These are phyloP conservation scores for Pseudomyrmex dendroicus DNA, from an alignment of 1,140 invertebrate genomes.

Conservation along the genomic window DNA sequence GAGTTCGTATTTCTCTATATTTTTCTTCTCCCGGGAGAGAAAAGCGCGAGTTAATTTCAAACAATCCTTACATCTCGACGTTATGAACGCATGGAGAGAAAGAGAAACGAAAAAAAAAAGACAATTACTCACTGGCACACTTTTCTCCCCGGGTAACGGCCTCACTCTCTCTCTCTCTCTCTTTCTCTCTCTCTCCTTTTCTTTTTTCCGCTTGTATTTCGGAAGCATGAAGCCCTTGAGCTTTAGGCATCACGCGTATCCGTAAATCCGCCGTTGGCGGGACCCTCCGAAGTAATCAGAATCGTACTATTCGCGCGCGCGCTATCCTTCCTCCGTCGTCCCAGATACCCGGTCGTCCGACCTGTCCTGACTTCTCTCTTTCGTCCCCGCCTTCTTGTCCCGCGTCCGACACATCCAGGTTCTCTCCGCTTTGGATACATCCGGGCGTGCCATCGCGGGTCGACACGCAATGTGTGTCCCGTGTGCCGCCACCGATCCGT, in stretches of 20 bases:
- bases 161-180: not conserved
- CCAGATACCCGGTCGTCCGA: not conserved
- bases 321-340: slow-evolving; percentile 1
- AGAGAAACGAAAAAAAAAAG: not conserved
- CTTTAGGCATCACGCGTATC: slow-evolving; percentile 3
- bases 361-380: not conserved
- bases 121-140: slow-evolving; percentile 42
- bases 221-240: slow-evolving; percentile 26
- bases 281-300: slow-evolving; percentile 55
- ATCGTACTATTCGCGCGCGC: slow-evolving; percentile 31
- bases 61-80: slow-evolving; percentile 9
- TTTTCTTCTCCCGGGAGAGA: not conserved
- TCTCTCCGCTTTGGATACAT: not conserved
- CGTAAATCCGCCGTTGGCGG: slow-evolving; percentile 29
- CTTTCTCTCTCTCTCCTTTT: not conserved
- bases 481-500: not conserved
- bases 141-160: not conserved
- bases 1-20: not conserved
- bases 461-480: slow-evolving; percentile 5
- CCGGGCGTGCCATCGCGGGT: slow-evolving; percentile 7
- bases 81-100: not conserved
- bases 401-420: slow-evolving; percentile 14
- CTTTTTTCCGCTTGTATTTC: slow-evolving; percentile 19
- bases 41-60: slow-evolving; percentile 20
- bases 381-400: not conserved